Evolutionary conservation across 2,888 invertebrate genomes (phyloP).

Genomic region (Hyposoter didymator): DNA sequence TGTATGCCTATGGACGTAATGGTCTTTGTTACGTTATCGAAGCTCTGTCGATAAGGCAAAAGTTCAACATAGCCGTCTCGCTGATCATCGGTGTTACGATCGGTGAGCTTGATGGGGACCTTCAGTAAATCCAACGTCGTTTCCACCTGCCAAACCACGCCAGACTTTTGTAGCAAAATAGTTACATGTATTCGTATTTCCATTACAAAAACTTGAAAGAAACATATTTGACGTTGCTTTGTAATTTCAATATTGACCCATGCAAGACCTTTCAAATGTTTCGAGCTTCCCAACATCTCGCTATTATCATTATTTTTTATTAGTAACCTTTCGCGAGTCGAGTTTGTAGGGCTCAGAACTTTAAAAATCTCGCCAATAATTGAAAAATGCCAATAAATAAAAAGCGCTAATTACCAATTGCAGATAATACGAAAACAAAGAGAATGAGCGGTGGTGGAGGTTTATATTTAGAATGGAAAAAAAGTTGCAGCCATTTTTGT

Average conservation of each 20-base stretch:
- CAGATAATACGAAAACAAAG: background rate
- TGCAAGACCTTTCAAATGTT: background rate
- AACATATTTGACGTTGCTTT: slow-evolving; percentile 21
- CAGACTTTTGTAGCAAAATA: slow-evolving; percentile 11
- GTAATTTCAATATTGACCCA: slow-evolving; percentile 6
- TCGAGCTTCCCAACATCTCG: no score
- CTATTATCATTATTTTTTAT: slow-evolving; percentile 71
- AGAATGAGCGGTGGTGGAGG: no score
- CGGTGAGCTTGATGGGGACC: slow-evolving; percentile 84
- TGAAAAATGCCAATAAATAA: no score
- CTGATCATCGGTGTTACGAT: slow-evolving; percentile 86
- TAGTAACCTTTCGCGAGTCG: background rate
- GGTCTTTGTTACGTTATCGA: slow-evolving; percentile 86
- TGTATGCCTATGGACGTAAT: slow-evolving; percentile 87
- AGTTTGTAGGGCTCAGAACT: background rate
- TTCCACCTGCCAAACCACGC: slow-evolving; percentile 68
- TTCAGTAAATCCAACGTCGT: slow-evolving; percentile 72
- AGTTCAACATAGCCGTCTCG: slow-evolving; percentile 90
- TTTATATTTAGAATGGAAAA: background rate
- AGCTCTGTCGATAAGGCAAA: slow-evolving; percentile 85
- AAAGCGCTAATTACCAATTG: no score
- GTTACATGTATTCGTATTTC: background rate
- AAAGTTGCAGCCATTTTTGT: background rate
- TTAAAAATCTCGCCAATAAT: background rate
- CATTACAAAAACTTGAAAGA: slow-evolving; percentile 1